These are phyloP conservation scores for Imbricaverruca yamaguchii DNA, from an alignment of 2,888 invertebrate species.

Conservation along the genomic window DNA sequence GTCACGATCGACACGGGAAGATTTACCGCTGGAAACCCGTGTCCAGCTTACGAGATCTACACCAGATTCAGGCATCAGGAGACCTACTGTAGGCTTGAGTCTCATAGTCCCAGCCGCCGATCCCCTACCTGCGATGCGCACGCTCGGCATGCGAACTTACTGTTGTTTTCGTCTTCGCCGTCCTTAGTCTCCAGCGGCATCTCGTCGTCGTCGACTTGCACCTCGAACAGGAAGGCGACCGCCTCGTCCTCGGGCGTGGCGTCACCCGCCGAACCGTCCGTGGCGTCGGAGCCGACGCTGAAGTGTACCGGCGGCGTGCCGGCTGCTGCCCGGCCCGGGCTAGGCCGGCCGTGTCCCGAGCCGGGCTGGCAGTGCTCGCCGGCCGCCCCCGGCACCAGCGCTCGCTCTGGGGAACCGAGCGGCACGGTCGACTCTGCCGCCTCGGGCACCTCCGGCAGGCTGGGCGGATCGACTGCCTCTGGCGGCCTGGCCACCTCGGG, in stretches of 20 bases:
- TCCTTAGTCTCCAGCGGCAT: neutral
- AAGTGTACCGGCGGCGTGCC: neutral
- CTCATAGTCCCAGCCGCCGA: too few species aligned
- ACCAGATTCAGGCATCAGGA: too few species aligned
- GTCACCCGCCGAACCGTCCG: neutral
- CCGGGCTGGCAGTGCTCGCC: neutral
- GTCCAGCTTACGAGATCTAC: too few species aligned
- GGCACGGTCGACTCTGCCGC: too few species aligned
- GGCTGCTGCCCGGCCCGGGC: neutral
- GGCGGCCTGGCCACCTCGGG: too few species aligned
- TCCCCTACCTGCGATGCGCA: too few species aligned
- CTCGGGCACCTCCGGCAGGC: too few species aligned
- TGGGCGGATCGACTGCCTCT: too few species aligned
- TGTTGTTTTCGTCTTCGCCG: neutral
- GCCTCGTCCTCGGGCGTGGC: neutral
- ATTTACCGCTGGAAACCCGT: too few species aligned
- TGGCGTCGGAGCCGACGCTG: slow-evolving; percentile 15
- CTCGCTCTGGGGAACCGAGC: too few species aligned
- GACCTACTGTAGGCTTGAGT: too few species aligned
- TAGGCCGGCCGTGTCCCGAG: neutral
- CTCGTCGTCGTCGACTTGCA: slow-evolving; percentile 5
- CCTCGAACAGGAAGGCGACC: neutral
- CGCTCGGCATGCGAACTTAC: neutral
- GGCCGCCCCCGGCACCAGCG: neutral
- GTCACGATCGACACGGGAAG: too few species aligned